These are phyloP conservation scores for Genyomyrus donnyi DNA, from an alignment of 2,113 vertebrate genomes.

Conservation along the genomic window DNA sequence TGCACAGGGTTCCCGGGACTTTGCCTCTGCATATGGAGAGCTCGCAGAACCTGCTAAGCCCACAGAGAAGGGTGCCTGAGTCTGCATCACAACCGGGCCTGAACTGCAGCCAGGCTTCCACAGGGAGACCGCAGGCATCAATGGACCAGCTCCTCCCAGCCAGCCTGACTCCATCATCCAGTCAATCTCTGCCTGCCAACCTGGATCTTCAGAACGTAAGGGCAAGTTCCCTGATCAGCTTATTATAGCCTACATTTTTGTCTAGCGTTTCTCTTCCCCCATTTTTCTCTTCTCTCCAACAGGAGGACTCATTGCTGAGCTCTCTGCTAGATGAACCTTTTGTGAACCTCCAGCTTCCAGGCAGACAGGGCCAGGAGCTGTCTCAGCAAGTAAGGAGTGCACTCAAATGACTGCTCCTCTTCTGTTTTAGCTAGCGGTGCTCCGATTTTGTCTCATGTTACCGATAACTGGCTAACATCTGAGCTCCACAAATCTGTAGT, in stretches of 20 bases:
- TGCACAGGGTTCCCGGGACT: background rate
- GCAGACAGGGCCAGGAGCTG: constrained; percentile 24
- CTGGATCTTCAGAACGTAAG: constrained; percentile 19
- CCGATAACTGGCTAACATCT: background rate
- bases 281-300: background rate
- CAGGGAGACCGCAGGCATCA: background rate
- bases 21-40: background rate
- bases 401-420: background rate
- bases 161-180: background rate
- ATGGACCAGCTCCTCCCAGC: background rate
- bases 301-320: constrained; percentile 29
- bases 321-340: constrained; percentile 37
- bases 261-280: background rate
- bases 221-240: background rate
- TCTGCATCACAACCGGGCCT: background rate
- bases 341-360: constrained; percentile 28
- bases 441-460: background rate
- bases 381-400: constrained; percentile 31
- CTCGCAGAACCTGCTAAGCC: background rate
- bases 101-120: background rate
- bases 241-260: background rate
- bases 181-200: background rate
- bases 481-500: background rate
- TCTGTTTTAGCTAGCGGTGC: background rate
- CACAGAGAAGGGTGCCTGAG: background rate